A percentile compares a stretch with the other conserved stretches of the same genome.
phyloP scores from a whole-genome alignment of 2,797 vertebrate genomes.

The Xenopus petersii region DNA sequence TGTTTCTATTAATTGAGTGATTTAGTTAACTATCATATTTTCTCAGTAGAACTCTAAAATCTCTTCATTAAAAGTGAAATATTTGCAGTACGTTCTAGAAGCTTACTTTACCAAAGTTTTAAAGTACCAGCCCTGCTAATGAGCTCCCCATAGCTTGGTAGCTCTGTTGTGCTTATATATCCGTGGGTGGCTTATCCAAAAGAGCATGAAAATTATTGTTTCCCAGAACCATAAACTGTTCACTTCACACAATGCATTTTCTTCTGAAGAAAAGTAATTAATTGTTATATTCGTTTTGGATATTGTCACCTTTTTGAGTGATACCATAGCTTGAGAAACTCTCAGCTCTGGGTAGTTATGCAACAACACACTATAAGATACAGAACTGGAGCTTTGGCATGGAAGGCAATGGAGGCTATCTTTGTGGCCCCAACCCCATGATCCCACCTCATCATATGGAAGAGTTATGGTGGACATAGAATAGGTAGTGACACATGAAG shows the following conservation, averaged over 20 bases:
- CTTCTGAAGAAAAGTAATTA: constrained; percentile 15
- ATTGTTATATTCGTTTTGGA: too few relatives aligned
- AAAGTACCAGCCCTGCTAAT: constrained; percentile 27
- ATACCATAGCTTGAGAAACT: too few relatives aligned
- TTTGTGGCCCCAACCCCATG: too few relatives aligned
- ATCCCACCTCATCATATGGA: too few relatives aligned
- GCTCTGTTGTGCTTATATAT: constrained; percentile 12
- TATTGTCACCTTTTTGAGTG: too few relatives aligned
- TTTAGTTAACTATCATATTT: constrained; percentile 3
- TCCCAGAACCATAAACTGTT: constrained; percentile 14
- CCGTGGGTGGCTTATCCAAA: constrained; percentile 30
- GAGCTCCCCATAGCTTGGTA: constrained; percentile 36
- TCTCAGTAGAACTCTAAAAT: constrained; percentile 2
- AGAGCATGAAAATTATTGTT: constrained; percentile 34
- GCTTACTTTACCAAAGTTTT: not conserved
- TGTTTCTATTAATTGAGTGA: too few relatives aligned
- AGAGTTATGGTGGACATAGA: too few relatives aligned
- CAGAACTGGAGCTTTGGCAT: too few relatives aligned
- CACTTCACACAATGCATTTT: constrained; percentile 7
- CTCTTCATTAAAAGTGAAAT: constrained; percentile 25
- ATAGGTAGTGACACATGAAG: too few relatives aligned
- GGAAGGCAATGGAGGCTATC: too few relatives aligned
- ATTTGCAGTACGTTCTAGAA: constrained; percentile 18
- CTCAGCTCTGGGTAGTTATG: too few relatives aligned
- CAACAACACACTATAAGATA: too few relatives aligned